phyloP scores from a whole-genome alignment of 2,113 vertebrate species.

The Stomatorhinus ivindoensis region DNA sequence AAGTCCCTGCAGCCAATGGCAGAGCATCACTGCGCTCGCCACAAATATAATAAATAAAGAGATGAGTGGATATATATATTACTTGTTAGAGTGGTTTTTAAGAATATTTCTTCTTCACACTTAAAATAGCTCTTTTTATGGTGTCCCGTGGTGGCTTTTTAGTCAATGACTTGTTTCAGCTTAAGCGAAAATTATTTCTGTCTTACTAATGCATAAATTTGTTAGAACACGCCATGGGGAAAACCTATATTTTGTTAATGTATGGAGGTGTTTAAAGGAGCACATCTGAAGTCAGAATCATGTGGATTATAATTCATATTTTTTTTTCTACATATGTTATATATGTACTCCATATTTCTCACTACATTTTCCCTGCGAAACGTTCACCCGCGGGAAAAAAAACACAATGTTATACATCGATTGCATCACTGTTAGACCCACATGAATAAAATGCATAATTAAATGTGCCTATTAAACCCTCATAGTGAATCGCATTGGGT shows the following conservation, averaged over 20 bases:
- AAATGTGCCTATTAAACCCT: neutral
- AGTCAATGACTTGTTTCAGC: neutral
- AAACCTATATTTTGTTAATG: neutral
- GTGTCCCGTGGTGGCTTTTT: neutral
- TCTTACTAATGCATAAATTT: neutral
- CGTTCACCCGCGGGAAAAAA: neutral
- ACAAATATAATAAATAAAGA: neutral
- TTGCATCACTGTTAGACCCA: neutral
- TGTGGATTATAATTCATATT: neutral
- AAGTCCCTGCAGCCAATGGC: neutral
- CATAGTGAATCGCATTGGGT: neutral
- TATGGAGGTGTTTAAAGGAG: neutral
- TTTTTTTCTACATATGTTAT: neutral
- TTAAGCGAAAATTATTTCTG: neutral
- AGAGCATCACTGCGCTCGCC: neutral
- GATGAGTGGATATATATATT: neutral
- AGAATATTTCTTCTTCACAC: neutral
- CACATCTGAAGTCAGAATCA: neutral
- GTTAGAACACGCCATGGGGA: neutral
- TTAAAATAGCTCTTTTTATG: constrained; percentile 1
- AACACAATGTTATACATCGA: neutral
- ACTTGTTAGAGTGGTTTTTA: neutral
- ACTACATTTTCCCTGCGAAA: neutral
- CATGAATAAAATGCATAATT: neutral
- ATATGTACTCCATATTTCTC: neutral